Base-by-base conservation (phyloP, 2,888 invertebrate genomes). In the Ochropleura leucogaster region DNA sequence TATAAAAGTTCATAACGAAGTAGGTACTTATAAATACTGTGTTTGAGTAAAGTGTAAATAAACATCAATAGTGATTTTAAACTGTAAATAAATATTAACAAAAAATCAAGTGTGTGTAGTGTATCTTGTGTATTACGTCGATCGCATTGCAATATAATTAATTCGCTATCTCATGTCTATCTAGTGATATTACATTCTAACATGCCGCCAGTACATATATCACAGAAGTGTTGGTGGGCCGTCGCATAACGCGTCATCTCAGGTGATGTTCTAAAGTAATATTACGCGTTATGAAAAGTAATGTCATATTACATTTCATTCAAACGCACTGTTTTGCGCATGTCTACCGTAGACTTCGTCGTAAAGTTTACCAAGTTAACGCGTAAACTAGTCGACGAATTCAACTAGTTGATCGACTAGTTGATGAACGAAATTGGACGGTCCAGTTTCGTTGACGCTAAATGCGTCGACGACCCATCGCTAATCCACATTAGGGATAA, bases 371-470 rank as follows among this genome's bases (percentile, higher is more conserved):
- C 49, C 65, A 65, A 65, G 30, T 65, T 40, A 0, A 65, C 47
- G 0, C 65, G 18, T 57, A 57, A 47, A 46, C 57, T 67, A 67
- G 67, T 67, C 55, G 55, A 68, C n/a, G n/a, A n/a, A n/a, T 57
- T 68, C 44, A 57, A 68, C 68, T 57, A 68, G 68, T 68, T 68
- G 5, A 67, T 67, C 20, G 55, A 67, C 67, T 44, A 53, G 55
- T 46, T 44, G 57, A 57, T 53, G 53, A 66, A 66, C 40, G 12
- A 64, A 64, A 64, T 8, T 64, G 20, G 1, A 63, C 46, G 46
- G 63, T 63, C 20, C 46, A 63, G 46, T 63, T 63, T 46, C 63
- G 63, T 63, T 46, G 16, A 46, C 63, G 20, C 46, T 20, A 63
- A 63, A 63, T 63, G n/a, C 44, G 16, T 63, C 63, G 63, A 63